Evolutionary conservation across 2,113 vertebrate genomes (phyloP).

Genomic region (Hoplias malabaricus): DNA sequence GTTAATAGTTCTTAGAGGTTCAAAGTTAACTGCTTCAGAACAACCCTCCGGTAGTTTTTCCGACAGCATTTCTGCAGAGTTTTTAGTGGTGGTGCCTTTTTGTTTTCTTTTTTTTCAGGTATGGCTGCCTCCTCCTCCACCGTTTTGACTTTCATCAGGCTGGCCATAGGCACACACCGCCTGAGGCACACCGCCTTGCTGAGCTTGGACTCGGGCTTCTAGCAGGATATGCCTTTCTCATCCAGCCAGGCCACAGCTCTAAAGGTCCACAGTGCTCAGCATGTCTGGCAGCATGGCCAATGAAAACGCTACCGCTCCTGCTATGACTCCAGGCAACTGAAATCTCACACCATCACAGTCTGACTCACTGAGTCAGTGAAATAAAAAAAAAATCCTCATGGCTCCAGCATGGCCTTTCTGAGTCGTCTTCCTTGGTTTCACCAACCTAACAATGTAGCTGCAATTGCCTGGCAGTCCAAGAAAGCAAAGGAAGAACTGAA

Average conservation of each 20-base stretch:
- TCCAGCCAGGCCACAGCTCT: slow-evolving; percentile 24
- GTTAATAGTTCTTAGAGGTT: not conserved
- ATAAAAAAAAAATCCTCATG: not conserved
- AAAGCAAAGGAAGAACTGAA: not conserved
- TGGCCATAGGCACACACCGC: slow-evolving; percentile 31
- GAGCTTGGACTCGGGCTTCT: slow-evolving; percentile 11
- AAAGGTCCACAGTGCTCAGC: slow-evolving; percentile 24
- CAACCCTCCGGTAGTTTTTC: not conserved
- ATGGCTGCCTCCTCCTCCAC: not conserved
- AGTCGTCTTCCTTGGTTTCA: not conserved
- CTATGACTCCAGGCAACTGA: slow-evolving; percentile 19
- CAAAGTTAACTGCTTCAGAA: not conserved
- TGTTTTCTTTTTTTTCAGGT: not conserved
- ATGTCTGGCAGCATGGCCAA: slow-evolving; percentile 28
- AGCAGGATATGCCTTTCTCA: slow-evolving; percentile 38
- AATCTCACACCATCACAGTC: slow-evolving; percentile 12
- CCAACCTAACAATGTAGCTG: not conserved
- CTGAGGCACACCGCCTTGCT: slow-evolving; percentile 27
- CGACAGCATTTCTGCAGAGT: not conserved
- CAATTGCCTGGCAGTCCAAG: not conserved
- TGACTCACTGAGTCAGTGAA: slow-evolving; percentile 14
- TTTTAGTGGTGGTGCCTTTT: not conserved
- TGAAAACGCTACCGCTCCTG: slow-evolving; percentile 3
- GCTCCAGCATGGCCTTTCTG: not conserved
- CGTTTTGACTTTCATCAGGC: slow-evolving; percentile 24